Evolutionary conservation across 2,888 invertebrate species (phyloP).

Genomic region (Isotomurus palustris): DNA sequence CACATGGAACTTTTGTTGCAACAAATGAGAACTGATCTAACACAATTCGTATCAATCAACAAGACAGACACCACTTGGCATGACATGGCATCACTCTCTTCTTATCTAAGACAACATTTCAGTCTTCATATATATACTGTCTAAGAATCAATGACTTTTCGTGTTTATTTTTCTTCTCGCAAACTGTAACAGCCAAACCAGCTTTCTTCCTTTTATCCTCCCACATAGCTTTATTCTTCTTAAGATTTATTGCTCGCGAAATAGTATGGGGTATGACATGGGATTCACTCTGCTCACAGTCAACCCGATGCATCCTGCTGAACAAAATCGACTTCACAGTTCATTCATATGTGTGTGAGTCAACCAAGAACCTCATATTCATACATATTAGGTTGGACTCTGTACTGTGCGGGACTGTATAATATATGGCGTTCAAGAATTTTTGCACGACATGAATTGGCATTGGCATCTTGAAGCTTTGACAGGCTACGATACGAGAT

Average conservation of each 20-base stretch:
- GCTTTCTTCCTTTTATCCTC: neutral
- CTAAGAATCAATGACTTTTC: constrained; percentile 6
- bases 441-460: too few species aligned
- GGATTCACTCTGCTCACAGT: neutral
- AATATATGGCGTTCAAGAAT: too few species aligned
- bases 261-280: neutral
- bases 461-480: too few species aligned
- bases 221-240: neutral
- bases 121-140: neutral
- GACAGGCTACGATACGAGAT: too few species aligned
- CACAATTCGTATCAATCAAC: constrained; percentile 6
- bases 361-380: too few species aligned
- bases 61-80: constrained; percentile 5
- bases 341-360: too few species aligned
- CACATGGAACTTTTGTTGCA: neutral
- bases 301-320: too few species aligned
- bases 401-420: too few species aligned
- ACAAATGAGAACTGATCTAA: constrained; percentile 1
- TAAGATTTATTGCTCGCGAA: neutral
- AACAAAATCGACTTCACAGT: too few species aligned
- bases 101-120: neutral
- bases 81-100: neutral
- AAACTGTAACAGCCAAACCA: neutral
- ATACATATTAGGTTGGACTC: too few species aligned
- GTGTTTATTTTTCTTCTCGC: constrained; percentile 3